phyloP scores from a whole-genome alignment of 1,140 invertebrate species.

The Dinothrombium tinctorium region DNA sequence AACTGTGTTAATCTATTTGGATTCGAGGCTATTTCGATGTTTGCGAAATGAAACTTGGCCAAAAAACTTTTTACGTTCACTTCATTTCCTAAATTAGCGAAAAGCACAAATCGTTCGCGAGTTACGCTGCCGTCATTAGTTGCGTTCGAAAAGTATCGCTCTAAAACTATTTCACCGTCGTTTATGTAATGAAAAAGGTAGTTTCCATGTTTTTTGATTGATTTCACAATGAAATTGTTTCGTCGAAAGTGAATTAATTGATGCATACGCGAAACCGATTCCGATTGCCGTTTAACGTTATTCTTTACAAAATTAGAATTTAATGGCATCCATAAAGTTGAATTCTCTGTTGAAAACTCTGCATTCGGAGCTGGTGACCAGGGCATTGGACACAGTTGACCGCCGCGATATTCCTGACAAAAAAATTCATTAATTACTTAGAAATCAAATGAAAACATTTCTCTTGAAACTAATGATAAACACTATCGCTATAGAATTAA shows the following conservation, averaged over 20 bases:
- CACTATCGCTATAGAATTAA: background rate
- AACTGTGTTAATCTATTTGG: constrained; percentile 7
- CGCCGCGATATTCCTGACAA: constrained; percentile 9
- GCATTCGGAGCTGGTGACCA: constrained; percentile 12
- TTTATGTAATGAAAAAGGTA: constrained; percentile 11
- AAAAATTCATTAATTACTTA: no score
- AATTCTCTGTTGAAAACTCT: constrained; percentile 10
- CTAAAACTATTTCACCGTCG: constrained; percentile 3
- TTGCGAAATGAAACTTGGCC: constrained; percentile 9
- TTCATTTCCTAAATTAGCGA: constrained; percentile 8
- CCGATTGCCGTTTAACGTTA: constrained; percentile 10
- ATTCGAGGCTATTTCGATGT: constrained; percentile 6
- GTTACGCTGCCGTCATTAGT: background rate
- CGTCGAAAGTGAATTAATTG: constrained; percentile 4
- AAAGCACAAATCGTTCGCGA: constrained; percentile 8
- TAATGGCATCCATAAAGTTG: constrained; percentile 12
- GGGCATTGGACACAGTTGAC: constrained; percentile 14
- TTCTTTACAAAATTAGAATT: constrained; percentile 10
- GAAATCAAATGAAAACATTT: background rate
- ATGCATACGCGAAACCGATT: background rate
- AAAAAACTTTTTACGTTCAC: constrained; percentile 4
- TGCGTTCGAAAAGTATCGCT: constrained; percentile 6
- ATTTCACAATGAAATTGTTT: background rate
- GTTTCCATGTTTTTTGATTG: constrained; percentile 1
- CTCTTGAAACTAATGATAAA: background rate